Evolutionary conservation across 2,888 invertebrate genomes (phyloP).

Genomic region (Chydorus sphaericus): DNA sequence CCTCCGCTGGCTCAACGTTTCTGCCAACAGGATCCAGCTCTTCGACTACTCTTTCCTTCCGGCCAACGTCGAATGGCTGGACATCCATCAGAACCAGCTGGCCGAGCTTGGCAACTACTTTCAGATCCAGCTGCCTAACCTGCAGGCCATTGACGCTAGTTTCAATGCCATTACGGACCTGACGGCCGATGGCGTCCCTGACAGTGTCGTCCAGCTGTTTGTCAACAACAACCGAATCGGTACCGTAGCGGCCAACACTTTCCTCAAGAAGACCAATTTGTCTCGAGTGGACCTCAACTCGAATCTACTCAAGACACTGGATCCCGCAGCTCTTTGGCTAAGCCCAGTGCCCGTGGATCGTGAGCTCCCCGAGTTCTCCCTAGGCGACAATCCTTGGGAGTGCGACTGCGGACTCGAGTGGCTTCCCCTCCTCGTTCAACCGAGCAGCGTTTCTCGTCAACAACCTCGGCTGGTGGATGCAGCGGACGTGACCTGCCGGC

Average conservation of each 20-base stretch:
- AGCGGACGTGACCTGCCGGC: slow-evolving; percentile 57
- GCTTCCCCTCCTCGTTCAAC: slow-evolving; percentile 61
- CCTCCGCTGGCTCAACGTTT: slow-evolving; percentile 65
- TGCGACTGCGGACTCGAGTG: slow-evolving; percentile 82
- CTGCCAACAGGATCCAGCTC: slow-evolving; percentile 59
- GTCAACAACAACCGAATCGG: slow-evolving; percentile 59
- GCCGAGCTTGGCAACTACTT: slow-evolving; percentile 25
- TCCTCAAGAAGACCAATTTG: slow-evolving; percentile 47
- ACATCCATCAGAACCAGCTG: slow-evolving; percentile 67
- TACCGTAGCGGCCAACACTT: slow-evolving; percentile 52
- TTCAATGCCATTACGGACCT: slow-evolving; percentile 53
- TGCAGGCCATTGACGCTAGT: slow-evolving; percentile 47
- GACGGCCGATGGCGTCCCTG: slow-evolving; percentile 51
- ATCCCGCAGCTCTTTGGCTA: slow-evolving; percentile 53
- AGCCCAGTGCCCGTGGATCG: slow-evolving; percentile 46
- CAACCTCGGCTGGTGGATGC: slow-evolving; percentile 67
- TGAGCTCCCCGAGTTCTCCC: slow-evolving; percentile 60
- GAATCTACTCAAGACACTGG: slow-evolving; percentile 55
- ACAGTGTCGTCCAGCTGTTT: slow-evolving; percentile 53
- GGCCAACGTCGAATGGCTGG: slow-evolving; percentile 57
- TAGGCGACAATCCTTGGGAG: slow-evolving; percentile 65
- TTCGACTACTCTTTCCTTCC: slow-evolving; percentile 70
- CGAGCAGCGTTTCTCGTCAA: slow-evolving; percentile 47
- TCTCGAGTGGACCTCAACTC: slow-evolving; percentile 61
- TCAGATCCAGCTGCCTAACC: slow-evolving; percentile 22